These are phyloP conservation scores for Cyphotilapia sp. DNA, from an alignment of 2,113 vertebrate species.

Conservation along the genomic window DNA sequence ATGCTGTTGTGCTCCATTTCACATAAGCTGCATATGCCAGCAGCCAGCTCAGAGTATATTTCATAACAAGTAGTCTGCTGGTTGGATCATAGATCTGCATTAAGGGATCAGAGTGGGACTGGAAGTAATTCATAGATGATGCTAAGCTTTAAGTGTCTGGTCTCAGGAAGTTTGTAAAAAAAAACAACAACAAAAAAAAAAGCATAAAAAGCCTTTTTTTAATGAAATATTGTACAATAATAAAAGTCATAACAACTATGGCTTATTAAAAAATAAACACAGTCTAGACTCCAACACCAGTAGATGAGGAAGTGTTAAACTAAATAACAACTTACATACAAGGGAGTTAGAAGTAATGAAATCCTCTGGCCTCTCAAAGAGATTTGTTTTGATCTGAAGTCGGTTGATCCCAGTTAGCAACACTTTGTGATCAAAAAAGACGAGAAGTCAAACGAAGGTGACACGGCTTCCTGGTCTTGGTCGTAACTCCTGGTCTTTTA, in stretches of 20 bases:
- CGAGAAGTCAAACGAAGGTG: background rate
- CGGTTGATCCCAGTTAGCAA: background rate
- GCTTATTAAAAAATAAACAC: background rate
- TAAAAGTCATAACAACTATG: background rate
- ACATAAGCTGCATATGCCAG: background rate
- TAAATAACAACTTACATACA: background rate
- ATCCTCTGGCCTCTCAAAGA: background rate
- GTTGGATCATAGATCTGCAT: background rate
- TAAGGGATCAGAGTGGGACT: background rate
- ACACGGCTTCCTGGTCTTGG: background rate
- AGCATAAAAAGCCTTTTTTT: background rate
- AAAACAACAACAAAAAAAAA: fast-evolving
- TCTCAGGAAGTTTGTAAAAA: background rate
- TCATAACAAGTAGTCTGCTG: background rate
- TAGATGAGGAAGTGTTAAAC: background rate
- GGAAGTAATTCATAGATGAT: background rate
- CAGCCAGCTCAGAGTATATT: background rate
- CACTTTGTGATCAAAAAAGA: background rate
- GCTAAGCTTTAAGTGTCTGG: background rate
- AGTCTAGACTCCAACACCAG: background rate
- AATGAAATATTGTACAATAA: background rate
- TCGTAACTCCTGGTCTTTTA: background rate
- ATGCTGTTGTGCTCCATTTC: background rate
- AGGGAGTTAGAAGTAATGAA: background rate
- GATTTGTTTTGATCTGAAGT: background rate